phyloP scores from a whole-genome alignment of 2,797 vertebrate species.

The Cyprinodon diabolis region DNA sequence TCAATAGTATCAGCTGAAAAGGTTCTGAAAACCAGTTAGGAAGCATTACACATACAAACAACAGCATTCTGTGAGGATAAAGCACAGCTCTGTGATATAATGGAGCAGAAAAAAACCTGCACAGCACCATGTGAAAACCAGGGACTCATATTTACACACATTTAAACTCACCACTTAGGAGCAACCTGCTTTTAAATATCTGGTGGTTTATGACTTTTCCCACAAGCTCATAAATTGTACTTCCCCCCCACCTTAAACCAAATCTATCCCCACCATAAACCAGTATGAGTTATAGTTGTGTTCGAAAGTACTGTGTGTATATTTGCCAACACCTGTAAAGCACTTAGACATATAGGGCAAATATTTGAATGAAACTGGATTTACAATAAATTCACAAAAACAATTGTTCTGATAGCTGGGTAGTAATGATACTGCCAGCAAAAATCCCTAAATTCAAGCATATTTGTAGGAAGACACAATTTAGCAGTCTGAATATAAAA shows the following conservation, averaged over 20 bases:
- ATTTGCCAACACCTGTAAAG: constrained; percentile 1
- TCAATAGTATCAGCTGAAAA: constrained; percentile 28
- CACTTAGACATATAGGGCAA: background rate
- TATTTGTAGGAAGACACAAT: background rate
- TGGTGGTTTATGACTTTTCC: constrained; percentile 70
- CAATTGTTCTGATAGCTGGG: constrained; percentile 5
- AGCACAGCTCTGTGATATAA: constrained; percentile 30
- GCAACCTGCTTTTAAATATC: constrained; percentile 73
- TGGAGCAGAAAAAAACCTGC: constrained; percentile 36
- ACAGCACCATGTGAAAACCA: constrained; percentile 18
- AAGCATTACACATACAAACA: constrained; percentile 57
- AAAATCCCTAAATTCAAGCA: background rate
- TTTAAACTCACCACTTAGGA: constrained; percentile 60
- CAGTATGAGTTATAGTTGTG: constrained; percentile 62
- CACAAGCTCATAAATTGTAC: constrained; percentile 64
- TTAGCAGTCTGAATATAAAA: too few relatives aligned
- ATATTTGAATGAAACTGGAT: constrained; percentile 8
- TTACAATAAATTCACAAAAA: background rate
- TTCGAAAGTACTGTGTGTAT: constrained; percentile 30
- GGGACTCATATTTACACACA: constrained; percentile 42
- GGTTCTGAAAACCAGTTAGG: constrained; percentile 42
- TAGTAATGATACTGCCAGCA: background rate
- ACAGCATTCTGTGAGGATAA: constrained; percentile 41
- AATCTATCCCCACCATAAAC: constrained; percentile 43
- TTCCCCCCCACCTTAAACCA: too few relatives aligned